Percentiles rank a stretch among this genome's conserved stretches.
Evolutionary conservation across 1,140 invertebrate genomes (phyloP).

Genomic region (Pissodes strobi): DNA sequence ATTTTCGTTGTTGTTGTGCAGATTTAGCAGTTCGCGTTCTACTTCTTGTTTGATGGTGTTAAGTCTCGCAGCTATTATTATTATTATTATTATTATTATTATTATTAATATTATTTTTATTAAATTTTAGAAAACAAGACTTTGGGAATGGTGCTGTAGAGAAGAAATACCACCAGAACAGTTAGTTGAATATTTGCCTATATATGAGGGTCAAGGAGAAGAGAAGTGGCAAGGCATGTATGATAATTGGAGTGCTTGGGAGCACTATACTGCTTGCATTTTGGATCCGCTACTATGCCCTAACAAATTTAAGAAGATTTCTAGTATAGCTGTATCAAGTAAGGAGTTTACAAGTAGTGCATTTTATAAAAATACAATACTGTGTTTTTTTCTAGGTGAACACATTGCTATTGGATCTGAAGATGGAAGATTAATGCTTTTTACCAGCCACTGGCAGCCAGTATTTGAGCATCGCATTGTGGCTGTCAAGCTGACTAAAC

Average conservation of each 20-base stretch:
- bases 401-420: slow-evolving; percentile 49
- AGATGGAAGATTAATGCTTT: slow-evolving; percentile 49
- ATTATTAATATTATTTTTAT: not conserved
- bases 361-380: no score
- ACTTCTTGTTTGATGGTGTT: no score
- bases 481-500: slow-evolving; percentile 44
- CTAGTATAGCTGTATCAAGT: slow-evolving; percentile 49
- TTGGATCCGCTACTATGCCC: slow-evolving; percentile 43
- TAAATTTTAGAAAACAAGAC: slow-evolving; percentile 44
- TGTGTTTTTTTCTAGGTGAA: slow-evolving; percentile 34
- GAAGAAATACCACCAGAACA: slow-evolving; percentile 49
- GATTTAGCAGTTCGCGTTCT: no score
- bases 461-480: slow-evolving; percentile 41
- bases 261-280: slow-evolving; percentile 36
- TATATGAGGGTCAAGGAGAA: slow-evolving; percentile 36
- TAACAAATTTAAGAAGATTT: slow-evolving; percentile 45
- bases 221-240: slow-evolving; percentile 48
- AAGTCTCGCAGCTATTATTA: no score
- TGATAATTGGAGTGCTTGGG: slow-evolving; percentile 47
- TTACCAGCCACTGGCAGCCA: slow-evolving; percentile 43
- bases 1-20: no score
- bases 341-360: no score
- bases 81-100: no score
- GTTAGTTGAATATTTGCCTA: slow-evolving; percentile 45
- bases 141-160: slow-evolving; percentile 49